phyloP scores from a whole-genome alignment of 1,140 invertebrate species.

The Procambarus virginalis region DNA sequence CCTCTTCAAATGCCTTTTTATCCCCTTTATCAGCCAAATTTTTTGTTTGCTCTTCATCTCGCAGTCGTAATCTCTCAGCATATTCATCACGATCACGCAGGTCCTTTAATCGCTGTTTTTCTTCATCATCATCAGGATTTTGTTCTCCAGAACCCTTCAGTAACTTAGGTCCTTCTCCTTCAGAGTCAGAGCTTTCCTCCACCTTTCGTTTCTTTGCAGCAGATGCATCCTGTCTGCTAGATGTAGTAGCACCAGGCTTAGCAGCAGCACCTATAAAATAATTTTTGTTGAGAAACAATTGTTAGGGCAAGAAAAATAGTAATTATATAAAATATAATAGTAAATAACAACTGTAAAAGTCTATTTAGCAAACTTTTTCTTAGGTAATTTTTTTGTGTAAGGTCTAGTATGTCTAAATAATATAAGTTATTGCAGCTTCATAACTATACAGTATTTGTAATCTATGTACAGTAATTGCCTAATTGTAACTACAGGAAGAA shows the following conservation, averaged over 20 bases:
- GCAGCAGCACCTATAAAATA: not conserved
- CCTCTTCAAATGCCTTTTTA: constrained; percentile 90
- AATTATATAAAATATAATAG: too few species aligned
- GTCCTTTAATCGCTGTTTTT: constrained; percentile 84
- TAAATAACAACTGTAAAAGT: too few species aligned
- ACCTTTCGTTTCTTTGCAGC: constrained; percentile 15
- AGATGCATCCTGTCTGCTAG: not conserved
- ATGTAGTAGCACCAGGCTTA: not conserved
- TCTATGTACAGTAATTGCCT: too few species aligned
- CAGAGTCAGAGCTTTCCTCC: constrained; percentile 60
- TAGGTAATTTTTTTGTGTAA: too few species aligned
- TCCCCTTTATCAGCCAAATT: constrained; percentile 85
- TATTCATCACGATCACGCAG: constrained; percentile 96
- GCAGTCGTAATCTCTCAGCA: constrained; percentile 88
- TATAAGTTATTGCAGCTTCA: too few species aligned
- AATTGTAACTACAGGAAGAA: too few species aligned
- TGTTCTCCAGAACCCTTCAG: constrained; percentile 35
- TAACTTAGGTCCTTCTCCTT: constrained; percentile 69
- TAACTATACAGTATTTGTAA: too few species aligned
- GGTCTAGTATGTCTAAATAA: too few species aligned
- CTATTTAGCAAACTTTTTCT: too few species aligned
- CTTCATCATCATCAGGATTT: constrained; percentile 77
- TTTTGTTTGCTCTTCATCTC: constrained; percentile 91
- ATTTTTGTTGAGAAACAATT: too few species aligned
- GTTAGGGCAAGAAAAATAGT: too few species aligned